Percentiles rank a stretch among this genome's conserved stretches.
phyloP scores from a whole-genome alignment of 1,140 invertebrate species.

The Diachasmimorpha longicaudata region DNA sequence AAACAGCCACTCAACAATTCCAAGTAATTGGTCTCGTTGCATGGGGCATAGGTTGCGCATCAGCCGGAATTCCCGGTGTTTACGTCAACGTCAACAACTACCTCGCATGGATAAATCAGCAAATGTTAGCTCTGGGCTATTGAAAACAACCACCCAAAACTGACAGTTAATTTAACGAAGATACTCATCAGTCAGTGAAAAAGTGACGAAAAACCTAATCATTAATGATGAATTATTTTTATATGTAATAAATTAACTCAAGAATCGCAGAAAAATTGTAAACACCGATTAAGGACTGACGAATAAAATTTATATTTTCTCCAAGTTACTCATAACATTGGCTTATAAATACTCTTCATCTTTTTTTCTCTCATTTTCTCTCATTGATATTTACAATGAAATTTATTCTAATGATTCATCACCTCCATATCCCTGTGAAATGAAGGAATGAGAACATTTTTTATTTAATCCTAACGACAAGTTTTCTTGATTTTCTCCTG shows the following conservation, averaged over 20 bases:
- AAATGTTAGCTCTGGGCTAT: conserved; percentile 16
- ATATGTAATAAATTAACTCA: neutral
- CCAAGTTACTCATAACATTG: conserved; percentile 27
- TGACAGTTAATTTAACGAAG: neutral
- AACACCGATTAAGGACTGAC: conserved; percentile 12
- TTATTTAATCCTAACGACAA: neutral
- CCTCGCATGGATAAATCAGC: conserved; percentile 67
- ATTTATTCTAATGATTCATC: conserved; percentile 5
- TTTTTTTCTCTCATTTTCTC: conserved; percentile 6
- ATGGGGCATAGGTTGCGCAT: conserved; percentile 78
- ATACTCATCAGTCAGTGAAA: neutral
- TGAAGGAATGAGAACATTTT: neutral
- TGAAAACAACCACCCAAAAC: neutral
- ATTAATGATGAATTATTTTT: neutral
- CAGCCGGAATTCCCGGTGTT: conserved; percentile 69
- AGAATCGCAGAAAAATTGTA: neutral
- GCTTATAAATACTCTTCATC: conserved; percentile 35
- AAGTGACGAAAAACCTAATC: no score
- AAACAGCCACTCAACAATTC: conserved; percentile 62
- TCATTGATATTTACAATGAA: conserved; percentile 20
- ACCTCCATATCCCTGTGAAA: conserved; percentile 12
- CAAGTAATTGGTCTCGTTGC: conserved; percentile 74
- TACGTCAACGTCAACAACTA: conserved; percentile 72
- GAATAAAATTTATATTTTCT: conserved; percentile 40
- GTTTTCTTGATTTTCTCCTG: neutral